Percentiles rank a stretch among this genome's conserved stretches.
These are phyloP conservation scores for Tenebrosternarchus preto DNA, from an alignment of 2,113 vertebrate species.

Conservation along the genomic window DNA sequence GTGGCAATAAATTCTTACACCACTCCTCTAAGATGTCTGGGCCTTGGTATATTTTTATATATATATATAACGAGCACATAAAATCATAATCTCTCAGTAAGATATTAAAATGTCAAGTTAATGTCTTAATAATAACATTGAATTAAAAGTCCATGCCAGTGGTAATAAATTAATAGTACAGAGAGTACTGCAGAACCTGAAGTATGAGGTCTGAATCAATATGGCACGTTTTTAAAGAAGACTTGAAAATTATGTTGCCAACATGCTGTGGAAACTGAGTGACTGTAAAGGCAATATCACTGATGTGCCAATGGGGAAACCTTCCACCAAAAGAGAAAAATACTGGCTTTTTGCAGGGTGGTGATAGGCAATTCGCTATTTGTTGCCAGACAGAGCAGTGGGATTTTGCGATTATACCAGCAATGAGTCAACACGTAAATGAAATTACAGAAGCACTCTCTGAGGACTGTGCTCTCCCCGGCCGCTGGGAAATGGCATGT, in stretches of 20 bases:
- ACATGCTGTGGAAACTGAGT: background rate
- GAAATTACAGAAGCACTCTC: background rate
- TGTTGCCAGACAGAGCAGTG: background rate
- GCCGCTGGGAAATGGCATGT: background rate
- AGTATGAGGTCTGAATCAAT: too few species aligned
- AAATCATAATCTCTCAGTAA: background rate
- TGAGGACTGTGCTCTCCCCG: background rate
- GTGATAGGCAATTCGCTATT: background rate
- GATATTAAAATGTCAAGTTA: conserved; percentile 13
- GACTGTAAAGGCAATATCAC: too few species aligned
- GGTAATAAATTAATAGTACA: background rate
- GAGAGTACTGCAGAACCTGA: too few species aligned
- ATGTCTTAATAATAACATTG: background rate
- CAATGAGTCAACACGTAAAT: background rate
- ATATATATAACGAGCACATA: background rate
- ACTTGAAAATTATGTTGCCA: too few species aligned
- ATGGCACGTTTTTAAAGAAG: background rate
- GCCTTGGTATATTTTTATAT: too few species aligned
- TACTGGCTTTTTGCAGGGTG: background rate
- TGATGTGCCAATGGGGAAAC: background rate
- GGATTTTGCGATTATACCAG: background rate
- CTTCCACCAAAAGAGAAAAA: background rate
- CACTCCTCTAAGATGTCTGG: conserved; percentile 15
- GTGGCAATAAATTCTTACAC: background rate
- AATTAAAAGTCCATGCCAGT: background rate